These are phyloP conservation scores for Sclerodermus sp. DNA, from an alignment of 2,888 invertebrate genomes.

Conservation along the genomic window DNA sequence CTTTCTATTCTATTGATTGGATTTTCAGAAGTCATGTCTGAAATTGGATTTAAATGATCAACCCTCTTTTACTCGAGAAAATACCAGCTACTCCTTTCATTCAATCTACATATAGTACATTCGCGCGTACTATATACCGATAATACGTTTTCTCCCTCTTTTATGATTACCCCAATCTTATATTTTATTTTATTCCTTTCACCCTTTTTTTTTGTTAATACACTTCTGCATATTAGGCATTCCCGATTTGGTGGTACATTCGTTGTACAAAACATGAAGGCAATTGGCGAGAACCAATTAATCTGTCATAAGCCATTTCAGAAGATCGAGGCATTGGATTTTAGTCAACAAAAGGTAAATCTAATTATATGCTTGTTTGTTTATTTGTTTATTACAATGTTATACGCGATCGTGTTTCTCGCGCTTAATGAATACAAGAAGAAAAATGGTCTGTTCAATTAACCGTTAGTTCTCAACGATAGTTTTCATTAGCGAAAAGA, in stretches of 20 bases:
- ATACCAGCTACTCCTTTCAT: not conserved
- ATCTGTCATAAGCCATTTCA: constrained; percentile 86
- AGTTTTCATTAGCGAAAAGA: no score
- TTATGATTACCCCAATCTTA: not conserved
- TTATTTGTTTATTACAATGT: not conserved
- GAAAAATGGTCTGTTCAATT: no score
- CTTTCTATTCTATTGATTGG: constrained; percentile 40
- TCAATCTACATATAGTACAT: no score
- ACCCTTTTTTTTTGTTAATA: constrained; percentile 1
- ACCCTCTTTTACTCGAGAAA: constrained; percentile 15
- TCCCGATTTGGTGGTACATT: constrained; percentile 94
- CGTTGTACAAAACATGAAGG: constrained; percentile 89
- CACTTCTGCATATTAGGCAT: constrained; percentile 64
- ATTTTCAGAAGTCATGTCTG: constrained; percentile 36
- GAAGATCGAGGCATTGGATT: constrained; percentile 75
- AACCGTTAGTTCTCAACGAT: no score
- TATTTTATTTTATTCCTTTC: not conserved
- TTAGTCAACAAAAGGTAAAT: constrained; percentile 71
- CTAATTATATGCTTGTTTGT: not conserved
- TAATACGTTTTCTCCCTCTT: not conserved
- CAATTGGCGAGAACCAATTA: constrained; percentile 82
- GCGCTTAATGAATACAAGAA: no score
- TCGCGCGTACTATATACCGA: not conserved
- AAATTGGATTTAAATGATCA: constrained; percentile 37
- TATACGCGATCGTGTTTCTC: no score